These are phyloP conservation scores for Troides helena DNA, from an alignment of 2,888 invertebrate genomes.

Conservation along the genomic window DNA sequence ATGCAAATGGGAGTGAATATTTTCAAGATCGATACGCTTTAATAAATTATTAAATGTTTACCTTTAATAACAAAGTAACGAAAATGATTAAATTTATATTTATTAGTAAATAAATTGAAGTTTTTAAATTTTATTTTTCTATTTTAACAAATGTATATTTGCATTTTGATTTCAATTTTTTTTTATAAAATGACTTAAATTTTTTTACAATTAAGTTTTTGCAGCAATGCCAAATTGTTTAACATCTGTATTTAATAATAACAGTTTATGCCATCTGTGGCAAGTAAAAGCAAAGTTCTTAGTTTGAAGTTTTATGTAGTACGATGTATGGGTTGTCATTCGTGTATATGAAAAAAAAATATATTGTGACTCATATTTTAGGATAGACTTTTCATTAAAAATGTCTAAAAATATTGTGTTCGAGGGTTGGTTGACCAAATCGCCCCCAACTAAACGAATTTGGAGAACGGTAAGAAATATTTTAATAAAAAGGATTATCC, in stretches of 20 bases:
- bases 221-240: neutral
- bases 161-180: no score
- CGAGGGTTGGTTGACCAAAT: constrained; percentile 97
- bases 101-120: no score
- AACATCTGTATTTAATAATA: constrained; percentile 10
- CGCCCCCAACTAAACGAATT: constrained; percentile 94
- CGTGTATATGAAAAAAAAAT: constrained; percentile 39
- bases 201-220: neutral
- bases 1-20: no score
- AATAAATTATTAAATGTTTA: no score
- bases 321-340: constrained; percentile 33
- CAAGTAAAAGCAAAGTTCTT: constrained; percentile 29
- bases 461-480: constrained; percentile 93
- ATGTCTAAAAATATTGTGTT: constrained; percentile 86
- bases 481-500: constrained; percentile 39
- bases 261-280: constrained; percentile 19
- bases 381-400: constrained; percentile 39
- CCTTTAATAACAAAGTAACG: no score
- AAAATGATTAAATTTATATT: no score
- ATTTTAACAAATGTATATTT: no score
- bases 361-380: constrained; percentile 51
- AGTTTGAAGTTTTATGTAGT: constrained; percentile 31
- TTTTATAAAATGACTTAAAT: neutral
- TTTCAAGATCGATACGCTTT: no score
- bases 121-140: no score